Evolutionary conservation across 2,888 invertebrate genomes (phyloP).

Genomic region (Diogma glabrata): DNA sequence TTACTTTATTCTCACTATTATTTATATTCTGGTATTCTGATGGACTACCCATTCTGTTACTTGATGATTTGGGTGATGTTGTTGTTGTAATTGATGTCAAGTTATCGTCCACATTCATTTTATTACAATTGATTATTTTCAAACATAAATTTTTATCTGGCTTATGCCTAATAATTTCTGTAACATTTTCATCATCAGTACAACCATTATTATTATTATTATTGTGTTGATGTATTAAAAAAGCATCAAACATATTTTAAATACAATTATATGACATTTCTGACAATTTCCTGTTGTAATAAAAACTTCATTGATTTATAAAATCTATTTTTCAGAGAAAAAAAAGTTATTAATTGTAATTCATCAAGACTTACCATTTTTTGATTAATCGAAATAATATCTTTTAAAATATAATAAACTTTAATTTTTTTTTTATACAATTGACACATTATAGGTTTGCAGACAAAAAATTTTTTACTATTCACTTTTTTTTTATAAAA

Average conservation of each 20-base stretch:
- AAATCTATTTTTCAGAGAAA: no score
- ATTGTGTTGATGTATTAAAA: slow-evolving; percentile 5
- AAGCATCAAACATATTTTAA: slow-evolving; percentile 7
- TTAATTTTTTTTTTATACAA: no score
- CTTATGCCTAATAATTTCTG: slow-evolving; percentile 8
- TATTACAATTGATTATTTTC: no score
- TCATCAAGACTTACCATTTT: no score
- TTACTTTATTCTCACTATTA: slow-evolving; percentile 5
- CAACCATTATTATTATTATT: neutral
- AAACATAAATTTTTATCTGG: no score
- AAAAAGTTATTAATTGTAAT: no score
- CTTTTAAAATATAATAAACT: no score
- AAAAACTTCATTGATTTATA: no score
- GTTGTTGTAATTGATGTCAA: neutral
- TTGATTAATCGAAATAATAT: no score
- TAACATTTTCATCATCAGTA: slow-evolving; percentile 5
- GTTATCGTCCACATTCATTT: slow-evolving; percentile 8
- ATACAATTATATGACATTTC: slow-evolving; percentile 6
- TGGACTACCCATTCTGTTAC: slow-evolving; percentile 8
- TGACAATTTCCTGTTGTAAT: slow-evolving; percentile 9
- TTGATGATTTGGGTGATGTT: neutral
- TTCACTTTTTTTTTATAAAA: neutral
- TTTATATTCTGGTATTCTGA: slow-evolving; percentile 8
- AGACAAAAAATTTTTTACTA: slow-evolving; percentile 4
- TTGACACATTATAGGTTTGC: slow-evolving; percentile 3